Evolutionary conservation across 2,797 vertebrate genomes (phyloP), one percentile per base, ranked within the genome.

Genomic region (Petrocephalus schoutedeni): DNA sequence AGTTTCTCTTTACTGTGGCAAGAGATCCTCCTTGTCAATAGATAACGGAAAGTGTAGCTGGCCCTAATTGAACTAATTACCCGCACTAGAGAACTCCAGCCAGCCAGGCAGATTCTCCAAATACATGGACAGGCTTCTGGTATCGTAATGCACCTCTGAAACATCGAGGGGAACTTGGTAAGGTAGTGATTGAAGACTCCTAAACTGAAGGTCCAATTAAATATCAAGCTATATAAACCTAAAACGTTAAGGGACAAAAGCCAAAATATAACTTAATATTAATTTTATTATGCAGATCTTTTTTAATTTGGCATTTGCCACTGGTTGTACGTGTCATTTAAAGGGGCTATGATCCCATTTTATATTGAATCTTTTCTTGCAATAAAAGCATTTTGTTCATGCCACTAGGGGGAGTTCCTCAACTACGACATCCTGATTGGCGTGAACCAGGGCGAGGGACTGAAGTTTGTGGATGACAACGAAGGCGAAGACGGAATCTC

Each of bases 351-450:
- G 16, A 49, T 49, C 36, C 67, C n/a, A 19, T 80, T 80, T 80
- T 80, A 80, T 41, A 21, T 49, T 1, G 16, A 80, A 49, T 80
- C 19, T 10, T 41, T 77, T 57, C 41, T 71, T 71, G 28, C 41
- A 77, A 49, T 49, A 49, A 77, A 77, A 19, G 36, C 16, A 77
- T 77, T 77, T 80, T 49, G 41, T 85, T 89, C 1, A 3, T 89
- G 85, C 89, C 92, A 91, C 89, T 87, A 96, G 93, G 98, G 98
- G 0, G 98, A 99, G 92, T 99, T 99, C 93, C 96, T 99, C 90
- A 99, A 98, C 94, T 99, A 99, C 0, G 98, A 99, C 94, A 98
- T 99, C 92, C 91, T 99, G 88, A 96, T 99, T 19, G 97, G 98
- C 0, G 97, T 99, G 91, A 99, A 99, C 93, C 98, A 99, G 85